Evolutionary conservation across 2,888 invertebrate species (phyloP).

Genomic region (Nezara viridula): DNA sequence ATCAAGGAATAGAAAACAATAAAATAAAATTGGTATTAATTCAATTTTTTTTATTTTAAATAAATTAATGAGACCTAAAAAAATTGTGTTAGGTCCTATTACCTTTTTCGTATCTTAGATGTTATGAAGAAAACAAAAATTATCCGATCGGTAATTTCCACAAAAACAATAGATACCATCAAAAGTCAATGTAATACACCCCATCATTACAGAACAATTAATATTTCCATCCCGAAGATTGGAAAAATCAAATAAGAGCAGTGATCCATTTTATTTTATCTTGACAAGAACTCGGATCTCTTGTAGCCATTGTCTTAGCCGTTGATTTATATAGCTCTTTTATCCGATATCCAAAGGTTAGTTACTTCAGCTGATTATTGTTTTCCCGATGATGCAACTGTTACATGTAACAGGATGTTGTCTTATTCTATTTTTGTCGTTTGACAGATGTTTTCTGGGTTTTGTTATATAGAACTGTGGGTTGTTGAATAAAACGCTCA

Average conservation of each 20-base stretch:
- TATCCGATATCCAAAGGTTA: neutral
- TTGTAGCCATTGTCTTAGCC: slow-evolving; percentile 9
- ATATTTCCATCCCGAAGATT: neutral
- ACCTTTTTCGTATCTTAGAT: no score
- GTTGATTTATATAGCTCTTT: neutral
- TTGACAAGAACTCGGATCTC: neutral
- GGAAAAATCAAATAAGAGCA: neutral
- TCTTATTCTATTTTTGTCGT: neutral
- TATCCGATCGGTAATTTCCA: no score
- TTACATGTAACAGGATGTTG: neutral
- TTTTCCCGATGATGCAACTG: slow-evolving; percentile 3
- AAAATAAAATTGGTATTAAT: no score
- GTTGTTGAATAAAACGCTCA: neutral
- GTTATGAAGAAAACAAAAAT: no score
- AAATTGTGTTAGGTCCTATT: no score
- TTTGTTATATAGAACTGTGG: neutral
- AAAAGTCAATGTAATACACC: neutral
- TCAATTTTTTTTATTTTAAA: no score
- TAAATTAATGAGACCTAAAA: no score
- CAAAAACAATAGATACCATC: no score
- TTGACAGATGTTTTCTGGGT: neutral
- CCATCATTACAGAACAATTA: neutral
- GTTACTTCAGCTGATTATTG: slow-evolving; percentile 6
- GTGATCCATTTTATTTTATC: slow-evolving; percentile 11
- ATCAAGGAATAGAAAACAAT: no score